Conservation (phyloP, 2,888 invertebrate species). For the Plebejus melissa region DNA sequence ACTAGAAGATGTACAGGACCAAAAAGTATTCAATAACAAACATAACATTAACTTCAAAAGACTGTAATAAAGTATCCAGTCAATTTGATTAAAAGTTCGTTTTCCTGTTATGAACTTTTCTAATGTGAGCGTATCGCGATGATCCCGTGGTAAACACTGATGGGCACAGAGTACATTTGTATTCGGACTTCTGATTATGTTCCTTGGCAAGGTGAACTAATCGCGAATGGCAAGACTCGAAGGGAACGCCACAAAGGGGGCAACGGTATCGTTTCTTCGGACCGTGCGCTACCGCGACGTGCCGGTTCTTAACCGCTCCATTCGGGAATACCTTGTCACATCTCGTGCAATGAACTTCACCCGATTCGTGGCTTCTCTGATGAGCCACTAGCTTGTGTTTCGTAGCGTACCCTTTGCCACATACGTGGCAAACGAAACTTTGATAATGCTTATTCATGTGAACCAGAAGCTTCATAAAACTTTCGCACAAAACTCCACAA, state of each 20-base stretch:
- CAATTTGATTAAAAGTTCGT: conserved; percentile 12
- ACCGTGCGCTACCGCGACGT: conserved; percentile 47
- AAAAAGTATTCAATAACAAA: background rate
- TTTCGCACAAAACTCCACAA: conserved; percentile 47
- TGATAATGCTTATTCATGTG: conserved; percentile 70
- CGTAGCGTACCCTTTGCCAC: conserved; percentile 68
- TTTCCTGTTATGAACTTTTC: conserved; percentile 50
- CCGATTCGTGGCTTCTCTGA: conserved; percentile 54
- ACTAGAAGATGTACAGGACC: background rate
- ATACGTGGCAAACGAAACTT: conserved; percentile 61
- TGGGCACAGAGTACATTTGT: conserved; percentile 50
- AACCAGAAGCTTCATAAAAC: conserved; percentile 49
- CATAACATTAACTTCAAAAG: background rate
- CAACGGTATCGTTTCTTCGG: conserved; percentile 54
- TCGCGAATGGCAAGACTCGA: conserved; percentile 52
- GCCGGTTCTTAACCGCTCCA: conserved; percentile 46
- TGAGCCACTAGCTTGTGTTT: conserved; percentile 64
- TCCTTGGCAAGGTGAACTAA: conserved; percentile 49
- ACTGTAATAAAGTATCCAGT: background rate
- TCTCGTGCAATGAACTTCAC: conserved; percentile 59
- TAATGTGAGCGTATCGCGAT: conserved; percentile 59
- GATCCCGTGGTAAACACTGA: conserved; percentile 54
- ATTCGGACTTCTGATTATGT: conserved; percentile 53
- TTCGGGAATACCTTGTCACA: conserved; percentile 60
- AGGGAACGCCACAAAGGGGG: conserved; percentile 51